Evolutionary conservation across 1,140 invertebrate species (phyloP).

Genomic region (Atta cephalotes): DNA sequence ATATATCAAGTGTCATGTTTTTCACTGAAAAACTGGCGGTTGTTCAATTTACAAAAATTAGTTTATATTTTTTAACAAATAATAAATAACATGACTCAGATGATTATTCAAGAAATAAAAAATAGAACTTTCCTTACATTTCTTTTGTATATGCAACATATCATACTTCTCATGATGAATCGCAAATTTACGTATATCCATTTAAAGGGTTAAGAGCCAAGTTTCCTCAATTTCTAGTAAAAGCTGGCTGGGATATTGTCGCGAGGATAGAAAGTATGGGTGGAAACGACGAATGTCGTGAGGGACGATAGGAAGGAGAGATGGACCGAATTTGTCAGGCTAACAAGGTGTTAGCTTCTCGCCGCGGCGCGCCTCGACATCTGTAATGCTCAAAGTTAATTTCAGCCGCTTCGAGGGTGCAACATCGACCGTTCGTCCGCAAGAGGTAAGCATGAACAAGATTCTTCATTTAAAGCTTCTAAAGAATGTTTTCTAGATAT

Average conservation of each 20-base stretch:
- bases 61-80: background rate
- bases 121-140: background rate
- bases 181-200: constrained; percentile 46
- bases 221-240: constrained; percentile 56
- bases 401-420: constrained; percentile 75
- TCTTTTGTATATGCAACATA: background rate
- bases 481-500: constrained; percentile 10
- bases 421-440: constrained; percentile 63
- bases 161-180: background rate
- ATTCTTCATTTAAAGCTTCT: background rate
- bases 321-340: constrained; percentile 83
- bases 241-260: constrained; percentile 48
- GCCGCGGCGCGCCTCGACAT: constrained; percentile 81
- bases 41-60: constrained; percentile 1
- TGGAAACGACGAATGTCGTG: constrained; percentile 61
- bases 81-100: background rate
- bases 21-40: background rate
- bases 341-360: constrained; percentile 84
- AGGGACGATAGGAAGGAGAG: constrained; percentile 68
- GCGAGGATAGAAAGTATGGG: constrained; percentile 56
- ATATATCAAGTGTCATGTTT: background rate
- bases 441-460: constrained; percentile 40
- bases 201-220: constrained; percentile 57
- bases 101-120: background rate
- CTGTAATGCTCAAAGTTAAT: constrained; percentile 84